Conservation (phyloP, 2,888 invertebrate genomes). For the Drosophila kambysellisi region DNA sequence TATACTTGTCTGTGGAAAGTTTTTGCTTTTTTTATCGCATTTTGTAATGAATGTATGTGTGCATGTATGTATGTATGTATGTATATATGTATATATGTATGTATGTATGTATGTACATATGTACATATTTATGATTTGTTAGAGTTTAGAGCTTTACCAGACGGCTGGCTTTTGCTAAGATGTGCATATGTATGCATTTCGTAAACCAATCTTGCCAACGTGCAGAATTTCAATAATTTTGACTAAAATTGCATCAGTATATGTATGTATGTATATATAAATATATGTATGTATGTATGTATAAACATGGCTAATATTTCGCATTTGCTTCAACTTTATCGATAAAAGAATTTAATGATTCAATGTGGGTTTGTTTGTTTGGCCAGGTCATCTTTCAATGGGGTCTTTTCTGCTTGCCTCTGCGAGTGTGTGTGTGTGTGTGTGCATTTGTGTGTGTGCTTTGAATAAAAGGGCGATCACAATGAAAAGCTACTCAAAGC, state of each 20-base stretch:
- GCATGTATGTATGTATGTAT: background rate
- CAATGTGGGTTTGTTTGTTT: constrained; percentile 6
- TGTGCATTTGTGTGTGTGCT: constrained; percentile 28
- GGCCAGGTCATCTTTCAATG: background rate
- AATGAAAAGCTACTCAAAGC: constrained; percentile 34
- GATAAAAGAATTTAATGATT: constrained; percentile 10
- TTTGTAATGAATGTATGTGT: background rate
- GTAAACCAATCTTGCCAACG: background rate
- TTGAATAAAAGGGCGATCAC: constrained; percentile 25
- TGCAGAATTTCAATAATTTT: constrained; percentile 1
- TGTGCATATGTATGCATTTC: constrained; percentile 34
- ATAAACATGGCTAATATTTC: background rate
- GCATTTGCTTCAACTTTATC: background rate
- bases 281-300: background rate
- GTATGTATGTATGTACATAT: background rate
- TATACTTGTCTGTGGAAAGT: background rate
- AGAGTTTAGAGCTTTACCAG: constrained; percentile 40
- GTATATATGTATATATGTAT: background rate
- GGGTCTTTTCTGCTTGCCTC: background rate
- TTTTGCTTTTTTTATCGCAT: background rate
- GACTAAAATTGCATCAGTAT: constrained; percentile 6
- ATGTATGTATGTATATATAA: too few species aligned
- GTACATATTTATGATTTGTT: background rate
- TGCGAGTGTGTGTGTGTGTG: constrained; percentile 8
- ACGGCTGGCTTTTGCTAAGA: constrained; percentile 26